These are phyloP conservation scores for Pyrochroa serraticornis DNA, from an alignment of 2,888 invertebrate genomes.

Conservation along the genomic window DNA sequence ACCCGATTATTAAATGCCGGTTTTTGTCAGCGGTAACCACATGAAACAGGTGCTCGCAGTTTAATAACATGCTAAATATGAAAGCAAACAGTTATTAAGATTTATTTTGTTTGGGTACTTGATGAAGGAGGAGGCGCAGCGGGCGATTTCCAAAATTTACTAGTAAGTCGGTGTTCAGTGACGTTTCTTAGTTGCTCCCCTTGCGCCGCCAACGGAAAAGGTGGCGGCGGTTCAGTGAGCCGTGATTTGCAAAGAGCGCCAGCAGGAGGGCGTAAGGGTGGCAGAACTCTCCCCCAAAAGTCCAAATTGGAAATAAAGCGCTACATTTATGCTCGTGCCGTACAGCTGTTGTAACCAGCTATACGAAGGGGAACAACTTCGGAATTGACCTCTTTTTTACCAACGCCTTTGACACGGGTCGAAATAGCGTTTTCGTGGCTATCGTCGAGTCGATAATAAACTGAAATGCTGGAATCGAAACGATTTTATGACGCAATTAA, in stretches of 20 bases:
- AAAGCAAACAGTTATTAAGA: neutral
- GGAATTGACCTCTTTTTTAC: no score
- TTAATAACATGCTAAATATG: neutral
- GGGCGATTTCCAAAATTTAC: neutral
- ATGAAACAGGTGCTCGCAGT: slow-evolving; percentile 1
- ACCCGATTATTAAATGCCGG: neutral
- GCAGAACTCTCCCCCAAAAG: no score
- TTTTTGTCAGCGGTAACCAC: neutral
- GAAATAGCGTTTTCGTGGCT: no score
- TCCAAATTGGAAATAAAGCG: slow-evolving; percentile 31
- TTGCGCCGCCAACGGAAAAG: neutral
- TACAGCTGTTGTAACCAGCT: slow-evolving; percentile 26
- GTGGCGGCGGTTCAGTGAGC: neutral
- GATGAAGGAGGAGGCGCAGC: neutral
- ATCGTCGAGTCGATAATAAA: no score
- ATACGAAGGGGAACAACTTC: neutral
- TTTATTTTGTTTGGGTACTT: neutral
- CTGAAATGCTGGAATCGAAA: no score
- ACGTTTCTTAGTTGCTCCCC: neutral
- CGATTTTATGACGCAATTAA: no score
- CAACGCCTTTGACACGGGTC: no score
- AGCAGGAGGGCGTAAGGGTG: neutral
- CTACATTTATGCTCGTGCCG: slow-evolving; percentile 31
- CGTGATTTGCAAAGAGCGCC: neutral
- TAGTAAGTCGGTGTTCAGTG: neutral